Conservation (phyloP, 2,113 vertebrate genomes). For the Sigmodon hispidus region DNA sequence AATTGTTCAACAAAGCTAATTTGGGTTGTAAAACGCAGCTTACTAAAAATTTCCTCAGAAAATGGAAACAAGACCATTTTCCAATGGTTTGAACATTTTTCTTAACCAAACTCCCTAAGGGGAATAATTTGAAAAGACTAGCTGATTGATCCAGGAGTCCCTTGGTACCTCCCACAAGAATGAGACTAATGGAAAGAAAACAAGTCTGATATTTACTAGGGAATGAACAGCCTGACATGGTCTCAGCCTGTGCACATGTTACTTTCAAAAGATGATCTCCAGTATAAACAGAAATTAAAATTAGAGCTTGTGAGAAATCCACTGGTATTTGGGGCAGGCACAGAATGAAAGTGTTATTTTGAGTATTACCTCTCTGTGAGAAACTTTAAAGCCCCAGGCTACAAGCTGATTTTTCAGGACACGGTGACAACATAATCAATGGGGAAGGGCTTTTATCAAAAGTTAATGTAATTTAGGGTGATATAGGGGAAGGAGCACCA, state of each 20-base stretch:
- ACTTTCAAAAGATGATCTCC: constrained; percentile 41
- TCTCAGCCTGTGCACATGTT: not conserved
- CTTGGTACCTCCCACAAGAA: constrained; percentile 15
- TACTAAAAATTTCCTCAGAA: not conserved
- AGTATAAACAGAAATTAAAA: constrained; percentile 50
- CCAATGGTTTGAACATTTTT: constrained; percentile 29
- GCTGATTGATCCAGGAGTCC: not conserved
- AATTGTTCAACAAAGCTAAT: constrained; percentile 1
- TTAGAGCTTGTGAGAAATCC: not conserved
- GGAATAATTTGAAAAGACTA: constrained; percentile 44
- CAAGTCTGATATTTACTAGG: constrained; percentile 18
- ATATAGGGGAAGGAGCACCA: not conserved
- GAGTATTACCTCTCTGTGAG: constrained; percentile 5
- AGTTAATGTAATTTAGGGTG: not conserved
- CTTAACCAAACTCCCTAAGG: constrained; percentile 4
- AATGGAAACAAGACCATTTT: constrained; percentile 35
- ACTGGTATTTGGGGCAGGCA: not conserved
- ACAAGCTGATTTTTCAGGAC: not conserved
- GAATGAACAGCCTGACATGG: not conserved
- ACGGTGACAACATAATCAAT: constrained; percentile 21
- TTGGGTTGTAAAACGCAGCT: constrained; percentile 42
- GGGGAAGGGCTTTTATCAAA: not conserved
- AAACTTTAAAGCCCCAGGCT: not conserved
- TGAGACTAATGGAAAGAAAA: not conserved
- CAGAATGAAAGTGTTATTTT: not conserved